Evolutionary conservation across 1,140 invertebrate genomes (phyloP), one percentile per base, ranked within the genome.

Genomic region (Sminthurinus signatus): DNA sequence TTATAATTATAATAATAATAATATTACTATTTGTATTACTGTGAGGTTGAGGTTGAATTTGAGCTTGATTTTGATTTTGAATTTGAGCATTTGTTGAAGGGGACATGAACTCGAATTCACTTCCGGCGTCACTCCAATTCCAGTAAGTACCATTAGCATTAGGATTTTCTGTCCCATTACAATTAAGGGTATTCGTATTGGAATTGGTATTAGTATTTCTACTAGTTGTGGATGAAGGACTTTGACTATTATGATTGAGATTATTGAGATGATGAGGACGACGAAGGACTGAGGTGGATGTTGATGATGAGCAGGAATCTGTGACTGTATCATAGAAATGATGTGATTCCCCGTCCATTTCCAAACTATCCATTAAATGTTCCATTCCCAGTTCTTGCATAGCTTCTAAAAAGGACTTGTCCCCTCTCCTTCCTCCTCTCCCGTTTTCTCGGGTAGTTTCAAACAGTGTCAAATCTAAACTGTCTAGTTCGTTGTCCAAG

Each of bases 381-480:
- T 60, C 42, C 55, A 51, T 52, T 25, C 54, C 60, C 25, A 48
- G 14, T 23, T 51, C 29, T 21, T 60, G 32, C 44, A 62, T 27
- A 2, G 23, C 27, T 21, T 58, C 42, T 17, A 59, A 43, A 31
- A 61, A 65, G 2, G 43, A 23, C 19, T 51, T 46, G 5, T 65
- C 64, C 8, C 62, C 36, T 31, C 43, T 43, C 48, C 43, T 44
- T n/a, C n/a, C n/a, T n/a, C n/a, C n/a, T n/a, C n/a, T n/a, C n/a
- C n/a, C n/a, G n/a, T n/a, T n/a, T 52, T 64, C 19, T 28, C 28
- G 17, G 21, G 44, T 15, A 23, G 46, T 60, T 52, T 74, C 73
- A 62, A 74, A 74, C 23, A 74, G 54, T 10, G 71, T 65, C 42
- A 74, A 64, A 66, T 74, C 73, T 48, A 74, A 67, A 51, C 68